These are phyloP conservation scores for Agapornis roseicollis DNA, from an alignment of 2,113 vertebrate species.

Conservation along the genomic window DNA sequence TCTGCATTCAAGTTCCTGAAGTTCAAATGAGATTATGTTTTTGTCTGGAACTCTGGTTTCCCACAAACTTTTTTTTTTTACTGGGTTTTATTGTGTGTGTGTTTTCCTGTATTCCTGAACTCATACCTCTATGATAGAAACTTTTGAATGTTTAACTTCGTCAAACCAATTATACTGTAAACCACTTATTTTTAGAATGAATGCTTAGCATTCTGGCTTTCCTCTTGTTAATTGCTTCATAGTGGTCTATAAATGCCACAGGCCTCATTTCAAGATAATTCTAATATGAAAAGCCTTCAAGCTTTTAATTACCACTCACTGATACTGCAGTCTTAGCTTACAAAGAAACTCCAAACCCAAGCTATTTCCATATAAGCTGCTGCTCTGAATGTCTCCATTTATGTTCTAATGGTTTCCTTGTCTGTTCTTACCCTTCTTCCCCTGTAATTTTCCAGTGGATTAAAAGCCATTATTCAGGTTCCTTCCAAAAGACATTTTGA, in stretches of 20 bases:
- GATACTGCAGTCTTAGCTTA: neutral
- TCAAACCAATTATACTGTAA: slow-evolving; percentile 3
- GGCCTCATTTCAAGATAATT: neutral
- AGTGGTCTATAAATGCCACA: slow-evolving; percentile 7
- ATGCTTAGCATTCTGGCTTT: neutral
- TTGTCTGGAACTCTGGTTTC: slow-evolving; percentile 37
- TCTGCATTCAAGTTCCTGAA: slow-evolving; percentile 19
- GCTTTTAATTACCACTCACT: neutral
- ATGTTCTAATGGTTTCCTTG: neutral
- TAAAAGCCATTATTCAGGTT: neutral
- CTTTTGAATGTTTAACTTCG: slow-evolving; percentile 10
- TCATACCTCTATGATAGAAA: slow-evolving; percentile 6
- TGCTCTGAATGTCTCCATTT: neutral
- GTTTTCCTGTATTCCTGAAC: neutral
- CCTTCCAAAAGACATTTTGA: neutral
- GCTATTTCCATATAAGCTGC: neutral
- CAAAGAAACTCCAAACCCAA: neutral
- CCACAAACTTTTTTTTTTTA: neutral
- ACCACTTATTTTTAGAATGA: slow-evolving; percentile 15
- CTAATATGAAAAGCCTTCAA: neutral
- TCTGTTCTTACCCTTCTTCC: neutral
- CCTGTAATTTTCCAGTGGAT: neutral
- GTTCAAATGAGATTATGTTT: slow-evolving; percentile 56
- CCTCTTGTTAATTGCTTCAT: neutral
- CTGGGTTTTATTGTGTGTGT: neutral